These are phyloP conservation scores for Epinotia ramella DNA, from an alignment of 2,888 invertebrate genomes.

Conservation along the genomic window DNA sequence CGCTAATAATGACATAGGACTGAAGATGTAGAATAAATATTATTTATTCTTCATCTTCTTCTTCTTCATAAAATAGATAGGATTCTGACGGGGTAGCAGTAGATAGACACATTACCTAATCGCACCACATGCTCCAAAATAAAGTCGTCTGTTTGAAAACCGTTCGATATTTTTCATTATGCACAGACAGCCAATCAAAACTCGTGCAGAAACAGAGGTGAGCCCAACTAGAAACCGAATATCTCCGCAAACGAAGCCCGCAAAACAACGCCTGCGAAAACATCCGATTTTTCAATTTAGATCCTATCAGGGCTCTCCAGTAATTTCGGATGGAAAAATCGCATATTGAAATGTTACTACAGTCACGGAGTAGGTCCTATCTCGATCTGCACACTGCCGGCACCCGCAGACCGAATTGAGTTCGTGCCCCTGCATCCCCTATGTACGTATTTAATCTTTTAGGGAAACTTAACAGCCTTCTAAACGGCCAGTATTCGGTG, in stretches of 20 bases:
- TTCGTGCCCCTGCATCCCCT: slow-evolving; percentile 67
- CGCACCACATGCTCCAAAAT: neutral
- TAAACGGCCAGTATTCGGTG: slow-evolving; percentile 14
- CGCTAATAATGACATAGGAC: too few species aligned
- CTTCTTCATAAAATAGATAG: too few species aligned
- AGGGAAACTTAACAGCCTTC: slow-evolving; percentile 31
- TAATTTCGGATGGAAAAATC: slow-evolving; percentile 47
- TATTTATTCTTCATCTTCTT: too few species aligned
- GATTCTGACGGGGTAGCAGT: too few species aligned
- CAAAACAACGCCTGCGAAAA: slow-evolving; percentile 35
- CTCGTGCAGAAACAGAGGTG: slow-evolving; percentile 13
- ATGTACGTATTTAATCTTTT: slow-evolving; percentile 45
- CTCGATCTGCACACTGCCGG: slow-evolving; percentile 54
- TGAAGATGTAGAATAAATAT: too few species aligned
- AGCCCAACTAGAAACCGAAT: slow-evolving; percentile 16
- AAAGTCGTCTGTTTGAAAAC: neutral
- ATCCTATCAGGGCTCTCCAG: slow-evolving; percentile 45
- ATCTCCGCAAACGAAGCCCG: slow-evolving; percentile 14
- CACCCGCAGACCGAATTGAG: slow-evolving; percentile 60
- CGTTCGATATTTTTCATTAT: neutral
- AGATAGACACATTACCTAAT: too few species aligned
- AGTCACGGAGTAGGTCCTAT: slow-evolving; percentile 48
- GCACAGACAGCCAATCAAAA: slow-evolving; percentile 19
- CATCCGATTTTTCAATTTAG: slow-evolving; percentile 49
- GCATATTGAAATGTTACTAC: slow-evolving; percentile 47